Conservation (phyloP, 2,888 invertebrate genomes). For the Drosophila robusta region DNA sequence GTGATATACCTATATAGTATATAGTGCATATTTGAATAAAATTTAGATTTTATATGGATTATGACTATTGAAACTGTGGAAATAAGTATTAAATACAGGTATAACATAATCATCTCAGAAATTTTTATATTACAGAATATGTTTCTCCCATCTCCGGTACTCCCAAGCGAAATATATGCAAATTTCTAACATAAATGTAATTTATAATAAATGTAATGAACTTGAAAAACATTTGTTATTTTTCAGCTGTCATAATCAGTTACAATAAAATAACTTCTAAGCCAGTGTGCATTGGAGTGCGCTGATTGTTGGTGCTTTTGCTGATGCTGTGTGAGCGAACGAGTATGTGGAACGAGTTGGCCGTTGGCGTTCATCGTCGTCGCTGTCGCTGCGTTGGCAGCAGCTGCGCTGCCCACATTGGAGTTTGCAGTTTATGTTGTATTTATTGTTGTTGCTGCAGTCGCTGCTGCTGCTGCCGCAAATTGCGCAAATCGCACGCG, state of each 20-base stretch:
- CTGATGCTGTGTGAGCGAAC: slow-evolving; percentile 40
- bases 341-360: slow-evolving; percentile 67
- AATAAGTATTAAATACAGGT: too few species aligned
- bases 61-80: too few species aligned
- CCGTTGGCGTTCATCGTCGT: slow-evolving; percentile 35
- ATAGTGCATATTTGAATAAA: too few species aligned
- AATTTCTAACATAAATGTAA: background rate
- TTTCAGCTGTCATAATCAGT: background rate
- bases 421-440: slow-evolving; percentile 27
- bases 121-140: too few species aligned
- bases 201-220: background rate
- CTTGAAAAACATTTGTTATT: background rate
- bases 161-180: background rate
- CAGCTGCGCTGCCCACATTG: slow-evolving; percentile 43
- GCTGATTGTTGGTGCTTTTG: slow-evolving; percentile 26
- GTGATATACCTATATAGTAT: background rate
- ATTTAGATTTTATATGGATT: too few species aligned
- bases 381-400: slow-evolving; percentile 61
- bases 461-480: slow-evolving; percentile 9
- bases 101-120: too few species aligned
- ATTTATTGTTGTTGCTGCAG: slow-evolving; percentile 12
- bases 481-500: slow-evolving; percentile 69
- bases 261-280: slow-evolving; percentile 2
- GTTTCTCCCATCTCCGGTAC: too few species aligned
- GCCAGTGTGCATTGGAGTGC: slow-evolving; percentile 38